Base-by-base conservation (phyloP, 2,797 vertebrate genomes). In the Cynodonichthys magdalenae region DNA sequence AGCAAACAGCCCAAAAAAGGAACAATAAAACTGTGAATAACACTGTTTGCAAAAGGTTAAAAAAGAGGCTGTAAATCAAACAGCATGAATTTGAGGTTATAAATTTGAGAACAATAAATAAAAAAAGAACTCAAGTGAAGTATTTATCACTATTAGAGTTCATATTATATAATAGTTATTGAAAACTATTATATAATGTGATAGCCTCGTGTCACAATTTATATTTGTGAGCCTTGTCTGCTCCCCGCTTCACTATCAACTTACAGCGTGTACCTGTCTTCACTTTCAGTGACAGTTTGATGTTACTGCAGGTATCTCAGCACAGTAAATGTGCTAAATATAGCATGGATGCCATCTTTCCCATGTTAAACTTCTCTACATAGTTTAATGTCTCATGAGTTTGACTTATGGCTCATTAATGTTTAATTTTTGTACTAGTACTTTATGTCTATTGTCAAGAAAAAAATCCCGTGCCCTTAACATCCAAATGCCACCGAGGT, bases 211-310 rank as follows among this genome's bases (percentile, higher is more conserved):
- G 62, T 52, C 29, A 46, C 59, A 62, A 79, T 83, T 88, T 80
- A 86, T 73, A 58, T 45, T 24, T 11, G 18, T 63, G 20, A 58
- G 71, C 18, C 6, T 10, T 31, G 51, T 49, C 50, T 61, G 45
- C 55, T 45, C 34, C 27, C 39, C 29, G 62, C 27, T 55, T 72
- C 75, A 79, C 87, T 81, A 83, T 88, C 65, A 73, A 58, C 67
- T 79, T 52, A 80, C 62, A 61, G 36, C 53, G 28, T 70, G 62
- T 77, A 71, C 69, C n/a, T 18, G 3, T 69, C 63, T 62, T 69
- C 57, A 41, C 49, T 59, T 53, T 42, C 50, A 63, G 6, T 83
- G 86, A 86, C 85, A 88, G 79, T 61, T 84, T 86, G 63, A 85
- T 80, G 64, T 80, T 31, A 56, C 65, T 47, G 63, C 61, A 63